Conservation (phyloP, 2,113 vertebrate genomes). For the Oreocharis arfaki region DNA sequence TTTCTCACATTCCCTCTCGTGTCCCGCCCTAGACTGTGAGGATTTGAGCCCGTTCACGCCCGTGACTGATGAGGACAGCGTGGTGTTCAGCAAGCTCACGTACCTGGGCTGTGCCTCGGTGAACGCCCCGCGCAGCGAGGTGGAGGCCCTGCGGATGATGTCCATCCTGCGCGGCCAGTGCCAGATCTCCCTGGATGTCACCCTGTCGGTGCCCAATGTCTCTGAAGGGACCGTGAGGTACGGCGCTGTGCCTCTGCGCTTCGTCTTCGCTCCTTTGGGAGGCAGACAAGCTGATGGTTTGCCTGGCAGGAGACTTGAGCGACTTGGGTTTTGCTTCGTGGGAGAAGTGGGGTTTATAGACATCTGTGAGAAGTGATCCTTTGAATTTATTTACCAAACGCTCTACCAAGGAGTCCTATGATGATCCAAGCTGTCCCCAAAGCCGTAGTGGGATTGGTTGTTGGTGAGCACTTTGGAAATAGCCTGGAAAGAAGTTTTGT, state of each 20-base stretch:
- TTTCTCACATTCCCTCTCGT: not conserved
- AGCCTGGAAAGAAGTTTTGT: not conserved
- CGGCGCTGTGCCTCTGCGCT: not conserved
- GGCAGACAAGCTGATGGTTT: not conserved
- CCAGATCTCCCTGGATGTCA: conserved; percentile 91
- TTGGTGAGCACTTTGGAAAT: not conserved
- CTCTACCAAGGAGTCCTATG: not conserved
- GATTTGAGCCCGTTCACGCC: conserved; percentile 84
- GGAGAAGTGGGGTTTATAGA: not conserved
- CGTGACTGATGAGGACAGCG: conserved; percentile 91
- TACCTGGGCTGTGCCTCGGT: conserved; percentile 96
- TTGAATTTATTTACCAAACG: not conserved
- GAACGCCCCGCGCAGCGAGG: conserved; percentile 94
- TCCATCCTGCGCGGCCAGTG: conserved; percentile 92
- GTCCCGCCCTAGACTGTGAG: conserved; percentile 61
- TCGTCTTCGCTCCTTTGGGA: not conserved
- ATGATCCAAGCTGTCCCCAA: not conserved
- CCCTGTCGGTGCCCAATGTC: conserved; percentile 93
- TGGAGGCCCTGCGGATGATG: conserved; percentile 97
- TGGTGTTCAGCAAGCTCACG: conserved; percentile 96
- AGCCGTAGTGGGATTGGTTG: not conserved
- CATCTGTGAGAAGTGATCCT: not conserved
- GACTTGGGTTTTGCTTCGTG: not conserved
- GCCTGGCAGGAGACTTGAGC: not conserved
- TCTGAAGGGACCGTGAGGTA: conserved; percentile 97